Conservation (phyloP, 2,113 vertebrate genomes). For the Azemiops feae region DNA sequence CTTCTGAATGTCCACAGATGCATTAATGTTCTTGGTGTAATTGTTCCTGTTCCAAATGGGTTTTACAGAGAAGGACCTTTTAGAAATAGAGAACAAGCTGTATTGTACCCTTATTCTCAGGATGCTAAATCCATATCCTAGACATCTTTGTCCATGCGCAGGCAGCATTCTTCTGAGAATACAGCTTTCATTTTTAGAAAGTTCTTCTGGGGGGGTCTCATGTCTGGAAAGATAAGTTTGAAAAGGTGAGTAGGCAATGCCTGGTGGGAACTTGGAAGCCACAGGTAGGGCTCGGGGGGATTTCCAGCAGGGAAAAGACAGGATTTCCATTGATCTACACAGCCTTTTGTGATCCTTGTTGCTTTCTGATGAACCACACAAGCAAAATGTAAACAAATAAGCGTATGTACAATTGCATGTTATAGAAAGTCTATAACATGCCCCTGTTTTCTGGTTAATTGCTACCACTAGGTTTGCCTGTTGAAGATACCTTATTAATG, state of each 20-base stretch:
- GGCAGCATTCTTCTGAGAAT: background rate
- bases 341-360: background rate
- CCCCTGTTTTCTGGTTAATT: background rate
- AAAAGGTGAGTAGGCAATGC: background rate
- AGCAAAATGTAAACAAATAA: background rate
- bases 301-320: background rate
- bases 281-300: background rate
- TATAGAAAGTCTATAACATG: background rate
- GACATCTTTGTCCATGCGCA: background rate
- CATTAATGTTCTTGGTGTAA: background rate
- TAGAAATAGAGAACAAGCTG: background rate
- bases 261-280: background rate
- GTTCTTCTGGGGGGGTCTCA: background rate
- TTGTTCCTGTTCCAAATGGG: constrained; percentile 13
- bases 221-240: background rate
- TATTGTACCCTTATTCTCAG: background rate
- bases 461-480: background rate
- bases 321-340: background rate
- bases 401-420: background rate
- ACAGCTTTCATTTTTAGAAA: background rate
- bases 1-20: background rate
- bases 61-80: constrained; percentile 3
- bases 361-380: background rate
- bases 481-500: background rate
- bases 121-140: background rate